These are phyloP conservation scores for Cacatua alba DNA, from an alignment of 2,113 vertebrate genomes.

Conservation along the genomic window DNA sequence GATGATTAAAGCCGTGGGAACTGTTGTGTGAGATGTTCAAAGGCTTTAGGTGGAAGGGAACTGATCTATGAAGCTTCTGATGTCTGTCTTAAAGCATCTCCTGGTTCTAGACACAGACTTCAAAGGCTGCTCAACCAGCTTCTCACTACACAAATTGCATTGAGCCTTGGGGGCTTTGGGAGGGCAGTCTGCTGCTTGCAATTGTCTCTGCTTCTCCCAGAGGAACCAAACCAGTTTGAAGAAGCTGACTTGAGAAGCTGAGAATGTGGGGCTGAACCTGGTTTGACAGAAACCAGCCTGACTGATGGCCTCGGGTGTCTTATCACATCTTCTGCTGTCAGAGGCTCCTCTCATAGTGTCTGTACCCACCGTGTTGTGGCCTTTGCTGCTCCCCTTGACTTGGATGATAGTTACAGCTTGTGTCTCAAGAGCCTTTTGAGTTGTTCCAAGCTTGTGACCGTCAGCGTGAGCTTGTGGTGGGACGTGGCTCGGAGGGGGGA, in stretches of 20 bases:
- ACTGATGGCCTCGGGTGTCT: fast-evolving
- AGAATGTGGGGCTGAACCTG: not conserved
- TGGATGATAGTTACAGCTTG: fast-evolving
- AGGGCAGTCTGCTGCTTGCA: not conserved
- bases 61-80: conserved; percentile 33
- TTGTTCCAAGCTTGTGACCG: not conserved
- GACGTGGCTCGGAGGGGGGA: not conserved
- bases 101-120: not conserved
- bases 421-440: not conserved
- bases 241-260: not conserved
- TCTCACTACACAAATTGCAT: not conserved
- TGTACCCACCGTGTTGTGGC: fast-evolving
- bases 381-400: not conserved
- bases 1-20: conserved; percentile 21
- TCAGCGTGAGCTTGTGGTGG: not conserved
- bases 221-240: conserved; percentile 42
- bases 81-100: conserved; percentile 14
- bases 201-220: not conserved
- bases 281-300: not conserved
- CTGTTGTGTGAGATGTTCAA: not conserved
- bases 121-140: conserved; percentile 28
- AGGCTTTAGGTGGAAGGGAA: not conserved
- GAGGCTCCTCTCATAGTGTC: not conserved
- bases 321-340: not conserved
- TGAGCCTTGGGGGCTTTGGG: conserved; percentile 5